Base-by-base conservation (phyloP, 2,888 invertebrate species). In the Atherix ibis region DNA sequence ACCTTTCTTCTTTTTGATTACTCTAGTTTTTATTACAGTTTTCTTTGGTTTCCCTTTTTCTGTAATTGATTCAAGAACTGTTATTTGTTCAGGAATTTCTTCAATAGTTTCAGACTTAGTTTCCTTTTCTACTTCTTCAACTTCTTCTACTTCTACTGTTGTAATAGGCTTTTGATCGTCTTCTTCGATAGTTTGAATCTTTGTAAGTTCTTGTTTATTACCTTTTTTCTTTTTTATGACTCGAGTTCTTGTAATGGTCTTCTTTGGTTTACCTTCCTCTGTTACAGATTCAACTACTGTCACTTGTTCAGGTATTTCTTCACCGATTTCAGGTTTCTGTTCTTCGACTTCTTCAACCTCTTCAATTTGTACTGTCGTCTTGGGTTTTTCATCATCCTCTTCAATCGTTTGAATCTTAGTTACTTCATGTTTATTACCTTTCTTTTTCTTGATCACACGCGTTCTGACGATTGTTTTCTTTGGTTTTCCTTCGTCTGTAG, bases 131-230 rank as follows among this genome's bases (percentile, higher is more conserved):
- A 27, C 18, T 13, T 15, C 25, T 13, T 24, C 25, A 16, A 14
- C 27, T 34, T 45, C 45, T 37, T 48, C 40, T n/a, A 41, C 45
- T 4, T 43, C 40, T 14, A 56, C 47, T 5, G 52, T 50, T 2
- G 49, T 54, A 31, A 50, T 43, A 10, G 57, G 54, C 9, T 56
- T 39, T 13, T 60, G 40, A 46, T 58, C 60, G 39, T 42, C 42
- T 39, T 46, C 44, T 18, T 42, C 51, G 16, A 43, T 29, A 3
- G 44, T 42, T n/a, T 54, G 53, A 4, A 64, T 58, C 49, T 65
- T 64, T 3, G 59, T 58, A 5, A 64, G 46, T 47, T 56, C 51
- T 34, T 47, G 42, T 34, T 43, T 45, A 2, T 38, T 39, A 9
- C 46, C 48, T 32, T 38, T 42, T 31, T 47, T 41, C 36, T 47